phyloP scores from a whole-genome alignment of 2,888 invertebrate species.

The Rhodophaea formosa region DNA sequence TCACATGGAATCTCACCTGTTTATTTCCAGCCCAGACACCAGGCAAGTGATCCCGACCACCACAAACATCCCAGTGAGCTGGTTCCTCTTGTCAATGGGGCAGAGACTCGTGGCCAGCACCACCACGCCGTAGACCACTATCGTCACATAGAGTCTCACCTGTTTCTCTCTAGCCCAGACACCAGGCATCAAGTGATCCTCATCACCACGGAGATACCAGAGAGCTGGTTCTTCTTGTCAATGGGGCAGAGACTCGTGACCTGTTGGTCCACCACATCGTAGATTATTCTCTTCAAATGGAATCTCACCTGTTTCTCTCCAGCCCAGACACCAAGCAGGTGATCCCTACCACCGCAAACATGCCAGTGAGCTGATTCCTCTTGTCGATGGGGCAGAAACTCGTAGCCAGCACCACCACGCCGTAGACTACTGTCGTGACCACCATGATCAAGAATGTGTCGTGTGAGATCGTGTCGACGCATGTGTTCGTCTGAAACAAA shows the following conservation, averaged over 20 bases:
- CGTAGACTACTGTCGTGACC: slow-evolving; percentile 58
- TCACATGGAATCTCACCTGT: slow-evolving; percentile 42
- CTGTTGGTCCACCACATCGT: slow-evolving; percentile 41
- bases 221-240: slow-evolving; percentile 56
- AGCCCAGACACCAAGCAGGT: slow-evolving; percentile 55
- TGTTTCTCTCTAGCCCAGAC: slow-evolving; percentile 53
- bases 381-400: slow-evolving; percentile 60
- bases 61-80: slow-evolving; percentile 55
- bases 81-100: slow-evolving; percentile 57
- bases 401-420: slow-evolving; percentile 48
- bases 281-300: background rate
- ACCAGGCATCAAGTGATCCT: slow-evolving; percentile 52
- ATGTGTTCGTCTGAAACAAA: slow-evolving; percentile 43
- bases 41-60: slow-evolving; percentile 53
- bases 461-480: slow-evolving; percentile 57
- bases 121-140: slow-evolving; percentile 47
- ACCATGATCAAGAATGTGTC: slow-evolving; percentile 62
- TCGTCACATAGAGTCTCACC: slow-evolving; percentile 34
- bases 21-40: slow-evolving; percentile 48
- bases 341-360: slow-evolving; percentile 51
- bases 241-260: slow-evolving; percentile 54
- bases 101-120: slow-evolving; percentile 54
- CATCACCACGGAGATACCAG: slow-evolving; percentile 53
- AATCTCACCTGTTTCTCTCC: slow-evolving; percentile 50
- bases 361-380: slow-evolving; percentile 53